phyloP scores from a whole-genome alignment of 2,888 invertebrate genomes.

The Lepidonotus clava region DNA sequence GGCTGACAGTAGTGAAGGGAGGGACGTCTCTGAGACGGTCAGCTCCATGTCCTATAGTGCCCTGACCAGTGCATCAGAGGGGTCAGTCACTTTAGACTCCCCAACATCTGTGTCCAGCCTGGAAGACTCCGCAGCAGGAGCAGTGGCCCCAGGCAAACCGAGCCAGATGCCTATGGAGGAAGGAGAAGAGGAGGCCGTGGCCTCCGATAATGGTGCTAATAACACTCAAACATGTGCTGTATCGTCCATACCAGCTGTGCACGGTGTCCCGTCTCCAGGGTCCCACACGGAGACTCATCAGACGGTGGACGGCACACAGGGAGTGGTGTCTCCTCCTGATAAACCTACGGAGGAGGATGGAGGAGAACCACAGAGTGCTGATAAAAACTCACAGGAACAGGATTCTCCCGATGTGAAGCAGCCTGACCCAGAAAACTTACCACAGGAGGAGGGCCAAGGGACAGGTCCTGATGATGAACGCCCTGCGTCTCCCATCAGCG shows the following conservation, averaged over 20 bases:
- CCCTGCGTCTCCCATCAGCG: too few species aligned
- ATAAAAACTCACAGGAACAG: not conserved
- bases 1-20: not conserved
- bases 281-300: not conserved
- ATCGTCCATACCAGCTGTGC: not conserved
- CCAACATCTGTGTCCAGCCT: not conserved
- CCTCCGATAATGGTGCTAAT: slow-evolving; percentile 15
- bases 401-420: not conserved
- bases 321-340: not conserved
- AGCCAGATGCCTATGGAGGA: not conserved
- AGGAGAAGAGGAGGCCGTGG: not conserved
- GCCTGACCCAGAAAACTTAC: not conserved
- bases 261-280: not conserved
- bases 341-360: not conserved
- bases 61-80: not conserved
- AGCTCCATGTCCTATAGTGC: not conserved
- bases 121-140: too few species aligned
- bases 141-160: not conserved
- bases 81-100: not conserved
- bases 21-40: not conserved
- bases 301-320: not conserved
- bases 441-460: too few species aligned
- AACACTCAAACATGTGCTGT: not conserved
- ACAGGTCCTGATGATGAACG: too few species aligned
- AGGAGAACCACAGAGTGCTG: not conserved